These are phyloP conservation scores for Furcula furcula DNA, from an alignment of 2,888 invertebrate species.

Conservation along the genomic window DNA sequence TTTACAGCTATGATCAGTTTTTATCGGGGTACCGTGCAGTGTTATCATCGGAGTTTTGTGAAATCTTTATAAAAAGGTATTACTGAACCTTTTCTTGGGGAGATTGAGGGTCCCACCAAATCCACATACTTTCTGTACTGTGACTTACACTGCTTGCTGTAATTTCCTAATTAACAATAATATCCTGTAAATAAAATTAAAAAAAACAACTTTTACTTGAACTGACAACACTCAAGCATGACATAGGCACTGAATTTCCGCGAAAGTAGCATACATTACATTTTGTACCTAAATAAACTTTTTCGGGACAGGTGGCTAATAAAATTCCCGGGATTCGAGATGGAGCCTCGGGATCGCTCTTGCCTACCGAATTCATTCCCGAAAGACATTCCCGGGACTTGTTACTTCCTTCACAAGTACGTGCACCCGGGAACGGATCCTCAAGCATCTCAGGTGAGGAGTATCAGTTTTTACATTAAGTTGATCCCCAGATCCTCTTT, in stretches of 20 bases:
- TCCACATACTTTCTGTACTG: too few relatives aligned
- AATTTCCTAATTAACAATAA: background rate
- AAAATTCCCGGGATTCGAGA: slow-evolving; percentile 88
- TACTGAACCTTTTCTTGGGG: too few relatives aligned
- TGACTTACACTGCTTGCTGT: too few relatives aligned
- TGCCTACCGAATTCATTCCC: slow-evolving; percentile 94
- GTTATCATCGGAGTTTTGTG: too few relatives aligned
- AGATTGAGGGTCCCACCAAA: too few relatives aligned
- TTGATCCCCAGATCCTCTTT: too few relatives aligned
- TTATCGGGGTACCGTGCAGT: too few relatives aligned
- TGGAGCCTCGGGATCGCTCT: slow-evolving; percentile 88
- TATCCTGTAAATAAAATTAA: background rate
- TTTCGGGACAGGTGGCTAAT: slow-evolving; percentile 85
- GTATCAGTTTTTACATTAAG: too few relatives aligned
- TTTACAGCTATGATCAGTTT: too few relatives aligned
- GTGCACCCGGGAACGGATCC: slow-evolving; percentile 85
- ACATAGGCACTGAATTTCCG: slow-evolving; percentile 19
- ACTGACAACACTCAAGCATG: too few relatives aligned
- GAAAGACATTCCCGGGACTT: slow-evolving; percentile 88
- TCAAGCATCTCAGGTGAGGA: slow-evolving; percentile 80
- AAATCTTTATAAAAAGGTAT: too few relatives aligned
- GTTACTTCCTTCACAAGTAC: slow-evolving; percentile 92
- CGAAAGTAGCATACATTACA: slow-evolving; percentile 6
- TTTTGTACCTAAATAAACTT: slow-evolving; percentile 11
- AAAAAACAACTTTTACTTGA: slow-evolving; percentile 4